Conservation (phyloP, 2,113 vertebrate genomes). For the Clinocottus analis region DNA sequence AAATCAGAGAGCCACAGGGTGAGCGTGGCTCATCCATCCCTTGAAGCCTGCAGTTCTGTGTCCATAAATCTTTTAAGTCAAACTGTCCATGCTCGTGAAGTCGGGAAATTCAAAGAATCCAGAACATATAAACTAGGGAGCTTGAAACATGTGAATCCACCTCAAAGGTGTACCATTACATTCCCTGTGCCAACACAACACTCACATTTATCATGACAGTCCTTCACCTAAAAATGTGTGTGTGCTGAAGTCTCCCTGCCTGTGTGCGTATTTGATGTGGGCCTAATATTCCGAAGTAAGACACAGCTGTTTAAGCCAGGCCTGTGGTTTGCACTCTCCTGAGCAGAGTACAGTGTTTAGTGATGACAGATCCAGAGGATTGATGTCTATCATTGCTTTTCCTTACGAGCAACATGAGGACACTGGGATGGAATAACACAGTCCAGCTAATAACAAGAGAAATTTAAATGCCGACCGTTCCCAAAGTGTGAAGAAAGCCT, state of each 20-base stretch:
- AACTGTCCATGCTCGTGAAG: slow-evolving; percentile 39
- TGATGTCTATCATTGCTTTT: slow-evolving; percentile 45
- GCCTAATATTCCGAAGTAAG: slow-evolving; percentile 20
- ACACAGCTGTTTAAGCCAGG: slow-evolving; percentile 52
- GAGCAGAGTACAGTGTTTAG: slow-evolving; percentile 35
- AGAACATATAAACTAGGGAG: slow-evolving; percentile 29
- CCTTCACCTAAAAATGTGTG: slow-evolving; percentile 23
- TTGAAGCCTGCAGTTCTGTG: slow-evolving; percentile 17
- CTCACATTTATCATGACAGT: slow-evolving; percentile 49
- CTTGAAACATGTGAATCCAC: slow-evolving; percentile 39
- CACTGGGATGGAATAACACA: slow-evolving; percentile 1
- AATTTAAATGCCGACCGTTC: slow-evolving; percentile 22
- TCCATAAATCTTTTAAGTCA: slow-evolving; percentile 58
- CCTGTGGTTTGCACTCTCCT: slow-evolving; percentile 41
- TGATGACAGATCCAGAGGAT: slow-evolving; percentile 50
- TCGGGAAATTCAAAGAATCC: slow-evolving; percentile 56
- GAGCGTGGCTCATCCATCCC: slow-evolving; percentile 41
- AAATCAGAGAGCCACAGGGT: slow-evolving; percentile 28
- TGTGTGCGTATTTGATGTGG: slow-evolving; percentile 31
- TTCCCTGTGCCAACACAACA: slow-evolving; percentile 52
- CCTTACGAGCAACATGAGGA: slow-evolving; percentile 45
- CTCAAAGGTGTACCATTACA: slow-evolving; percentile 35
- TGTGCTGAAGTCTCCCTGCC: slow-evolving; percentile 13
- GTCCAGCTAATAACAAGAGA: slow-evolving; percentile 35
- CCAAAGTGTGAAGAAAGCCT: slow-evolving; percentile 13